These are phyloP conservation scores for Drosophila flavopinicola DNA, from an alignment of 2,888 invertebrate genomes.

Conservation along the genomic window DNA sequence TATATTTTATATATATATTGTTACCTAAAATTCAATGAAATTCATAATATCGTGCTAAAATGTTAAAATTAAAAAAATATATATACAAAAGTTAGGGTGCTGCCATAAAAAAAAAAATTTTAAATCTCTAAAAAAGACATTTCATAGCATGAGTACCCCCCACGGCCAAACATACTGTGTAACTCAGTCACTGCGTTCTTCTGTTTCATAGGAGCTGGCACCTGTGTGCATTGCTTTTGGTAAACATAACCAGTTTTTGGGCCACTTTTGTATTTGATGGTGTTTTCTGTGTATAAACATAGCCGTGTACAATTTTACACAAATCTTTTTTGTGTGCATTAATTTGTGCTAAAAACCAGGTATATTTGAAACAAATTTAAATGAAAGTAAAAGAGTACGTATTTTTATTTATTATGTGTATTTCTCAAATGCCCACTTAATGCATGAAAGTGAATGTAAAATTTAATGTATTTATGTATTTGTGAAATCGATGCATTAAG, in stretches of 20 bases:
- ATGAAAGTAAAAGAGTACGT: not conserved
- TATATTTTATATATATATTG: too few species aligned
- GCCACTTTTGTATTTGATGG: slow-evolving; percentile 30
- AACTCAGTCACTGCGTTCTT: slow-evolving; percentile 53
- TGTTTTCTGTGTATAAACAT: slow-evolving; percentile 45
- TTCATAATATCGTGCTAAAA: too few species aligned
- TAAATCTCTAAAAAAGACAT: not conserved
- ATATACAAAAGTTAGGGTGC: too few species aligned
- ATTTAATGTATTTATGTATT: not conserved
- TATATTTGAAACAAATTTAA: slow-evolving; percentile 9
- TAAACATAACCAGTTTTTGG: slow-evolving; percentile 41
- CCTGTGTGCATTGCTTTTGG: slow-evolving; percentile 47
- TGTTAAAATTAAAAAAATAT: too few species aligned
- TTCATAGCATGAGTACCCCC: slow-evolving; percentile 53
- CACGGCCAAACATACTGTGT: slow-evolving; percentile 35
- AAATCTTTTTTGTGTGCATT: slow-evolving; percentile 33
- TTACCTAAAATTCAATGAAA: too few species aligned
- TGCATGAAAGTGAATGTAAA: slow-evolving; percentile 7
- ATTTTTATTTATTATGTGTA: not conserved
- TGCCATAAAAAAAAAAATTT: too few species aligned
- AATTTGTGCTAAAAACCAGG: slow-evolving; percentile 24
- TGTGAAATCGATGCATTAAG: slow-evolving; percentile 4
- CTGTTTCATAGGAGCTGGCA: slow-evolving; percentile 41
- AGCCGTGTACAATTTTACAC: slow-evolving; percentile 35
- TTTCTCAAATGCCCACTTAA: too few species aligned